These are phyloP conservation scores for Myzus persicae DNA, from an alignment of 1,140 invertebrate species.

Conservation along the genomic window DNA sequence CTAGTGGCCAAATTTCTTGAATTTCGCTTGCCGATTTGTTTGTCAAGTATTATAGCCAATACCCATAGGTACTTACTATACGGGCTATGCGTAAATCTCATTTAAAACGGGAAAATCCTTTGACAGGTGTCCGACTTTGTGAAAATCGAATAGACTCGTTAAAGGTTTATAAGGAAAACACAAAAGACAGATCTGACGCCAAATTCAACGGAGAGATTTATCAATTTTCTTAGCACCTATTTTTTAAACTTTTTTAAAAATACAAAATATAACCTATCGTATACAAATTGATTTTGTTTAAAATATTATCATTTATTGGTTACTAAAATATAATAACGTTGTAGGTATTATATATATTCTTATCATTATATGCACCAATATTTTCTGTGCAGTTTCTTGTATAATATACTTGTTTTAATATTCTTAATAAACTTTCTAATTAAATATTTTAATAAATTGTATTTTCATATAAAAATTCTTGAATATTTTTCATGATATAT, in stretches of 20 bases:
- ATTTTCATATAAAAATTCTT: background rate
- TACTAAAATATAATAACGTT: background rate
- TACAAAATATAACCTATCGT: too few relatives aligned
- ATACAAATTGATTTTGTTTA: background rate
- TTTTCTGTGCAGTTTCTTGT: background rate
- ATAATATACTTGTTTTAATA: background rate
- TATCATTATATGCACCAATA: too few relatives aligned
- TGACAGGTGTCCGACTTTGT: conserved; percentile 3
- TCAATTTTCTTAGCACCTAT: background rate
- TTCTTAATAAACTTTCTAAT: background rate
- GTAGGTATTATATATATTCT: too few relatives aligned
- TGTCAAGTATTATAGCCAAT: background rate
- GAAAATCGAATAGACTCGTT: background rate
- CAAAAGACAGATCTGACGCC: background rate
- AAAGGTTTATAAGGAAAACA: background rate
- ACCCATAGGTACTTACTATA: background rate
- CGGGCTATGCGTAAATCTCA: background rate
- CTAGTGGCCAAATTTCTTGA: background rate
- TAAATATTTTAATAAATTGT: background rate
- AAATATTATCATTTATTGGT: background rate
- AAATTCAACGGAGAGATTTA: background rate
- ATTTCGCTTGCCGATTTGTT: background rate
- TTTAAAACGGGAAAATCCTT: conserved; percentile 1
- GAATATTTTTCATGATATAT: background rate
- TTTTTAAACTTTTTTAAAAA: too few relatives aligned